These are phyloP conservation scores for Notoglanidium macrostoma DNA, from an alignment of 2,797 vertebrate species.

Conservation along the genomic window DNA sequence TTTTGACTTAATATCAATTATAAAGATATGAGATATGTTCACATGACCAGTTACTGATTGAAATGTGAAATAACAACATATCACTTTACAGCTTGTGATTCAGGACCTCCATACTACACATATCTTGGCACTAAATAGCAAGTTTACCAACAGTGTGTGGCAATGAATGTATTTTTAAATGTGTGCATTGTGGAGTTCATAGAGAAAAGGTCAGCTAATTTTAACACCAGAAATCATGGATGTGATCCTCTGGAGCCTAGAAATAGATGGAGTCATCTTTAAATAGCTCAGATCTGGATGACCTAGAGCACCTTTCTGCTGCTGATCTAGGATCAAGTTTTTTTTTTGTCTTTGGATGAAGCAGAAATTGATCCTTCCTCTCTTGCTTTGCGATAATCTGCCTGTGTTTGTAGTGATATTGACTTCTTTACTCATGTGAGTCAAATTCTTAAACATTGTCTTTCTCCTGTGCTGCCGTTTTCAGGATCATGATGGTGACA, in stretches of 20 bases:
- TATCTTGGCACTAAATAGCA: no score
- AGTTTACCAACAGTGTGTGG: neutral
- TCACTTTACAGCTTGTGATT: neutral
- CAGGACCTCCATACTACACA: neutral
- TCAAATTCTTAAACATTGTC: neutral
- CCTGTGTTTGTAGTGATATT: neutral
- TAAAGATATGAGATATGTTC: neutral
- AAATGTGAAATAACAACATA: neutral
- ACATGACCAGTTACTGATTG: neutral
- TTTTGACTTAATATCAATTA: neutral
- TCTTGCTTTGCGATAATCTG: conserved; percentile 15
- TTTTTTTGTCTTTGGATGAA: neutral
- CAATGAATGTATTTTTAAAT: conserved; percentile 28
- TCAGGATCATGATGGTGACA: conserved; percentile 69
- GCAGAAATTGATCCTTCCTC: conserved; percentile 4
- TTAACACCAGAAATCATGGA: conserved; percentile 8
- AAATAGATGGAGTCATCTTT: conserved; percentile 40
- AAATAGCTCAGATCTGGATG: conserved; percentile 45
- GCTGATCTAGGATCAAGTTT: conserved; percentile 9
- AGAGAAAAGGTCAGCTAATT: conserved; percentile 40
- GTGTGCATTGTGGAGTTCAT: conserved; percentile 7
- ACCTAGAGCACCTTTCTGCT: conserved; percentile 23
- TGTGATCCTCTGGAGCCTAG: conserved; percentile 41
- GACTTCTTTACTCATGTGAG: neutral
- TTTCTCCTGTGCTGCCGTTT: conserved; percentile 31